Evolutionary conservation across 2,888 invertebrate genomes (phyloP).

Genomic region (Tiliacea citrago): DNA sequence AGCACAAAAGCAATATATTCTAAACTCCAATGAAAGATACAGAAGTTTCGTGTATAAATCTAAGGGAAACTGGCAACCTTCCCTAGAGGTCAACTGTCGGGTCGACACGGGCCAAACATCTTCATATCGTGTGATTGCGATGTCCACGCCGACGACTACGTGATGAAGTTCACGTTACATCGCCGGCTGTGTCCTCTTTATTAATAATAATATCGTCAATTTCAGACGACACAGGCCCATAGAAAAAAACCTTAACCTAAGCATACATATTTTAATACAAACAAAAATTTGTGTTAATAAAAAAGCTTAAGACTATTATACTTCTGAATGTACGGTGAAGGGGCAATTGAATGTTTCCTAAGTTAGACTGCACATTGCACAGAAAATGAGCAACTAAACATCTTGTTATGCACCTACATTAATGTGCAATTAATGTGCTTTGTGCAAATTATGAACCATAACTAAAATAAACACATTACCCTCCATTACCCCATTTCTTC

Average conservation of each 20-base stretch:
- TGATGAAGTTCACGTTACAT: constrained; percentile 24
- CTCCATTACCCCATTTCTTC: too few relatives aligned
- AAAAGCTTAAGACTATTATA: too few relatives aligned
- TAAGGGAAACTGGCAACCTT: not conserved
- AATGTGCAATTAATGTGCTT: too few relatives aligned
- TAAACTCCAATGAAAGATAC: constrained; percentile 29
- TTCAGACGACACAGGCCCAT: too few relatives aligned
- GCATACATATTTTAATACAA: too few relatives aligned
- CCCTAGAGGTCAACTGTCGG: constrained; percentile 29
- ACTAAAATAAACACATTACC: not conserved
- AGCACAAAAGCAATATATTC: constrained; percentile 19
- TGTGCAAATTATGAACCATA: not conserved
- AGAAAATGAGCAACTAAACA: not conserved
- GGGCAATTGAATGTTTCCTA: not conserved
- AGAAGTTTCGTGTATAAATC: constrained; percentile 37
- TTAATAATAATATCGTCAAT: not conserved
- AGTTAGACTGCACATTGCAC: not conserved
- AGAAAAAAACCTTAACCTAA: too few relatives aligned
- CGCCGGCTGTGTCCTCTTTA: constrained; percentile 4
- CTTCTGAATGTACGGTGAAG: constrained; percentile 7
- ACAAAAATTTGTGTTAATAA: too few relatives aligned
- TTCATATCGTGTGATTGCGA: constrained; percentile 28
- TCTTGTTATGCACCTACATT: not conserved
- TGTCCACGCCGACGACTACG: constrained; percentile 29
- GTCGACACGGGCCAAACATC: constrained; percentile 18